Base-by-base conservation (phyloP, 2,113 vertebrate genomes). In the Gallinago media region DNA sequence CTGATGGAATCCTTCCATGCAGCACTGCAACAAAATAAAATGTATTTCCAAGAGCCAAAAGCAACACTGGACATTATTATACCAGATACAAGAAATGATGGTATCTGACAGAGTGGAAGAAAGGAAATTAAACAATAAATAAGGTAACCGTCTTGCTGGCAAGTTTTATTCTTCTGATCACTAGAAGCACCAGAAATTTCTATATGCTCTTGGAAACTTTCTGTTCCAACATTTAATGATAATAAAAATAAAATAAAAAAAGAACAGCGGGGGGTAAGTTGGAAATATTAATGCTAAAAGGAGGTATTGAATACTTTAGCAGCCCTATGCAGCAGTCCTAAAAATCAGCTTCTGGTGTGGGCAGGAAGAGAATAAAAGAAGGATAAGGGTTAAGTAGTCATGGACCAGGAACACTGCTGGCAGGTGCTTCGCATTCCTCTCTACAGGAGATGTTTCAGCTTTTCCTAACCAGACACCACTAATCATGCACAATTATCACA, bases 101-200 rank as follows among this genome's bases (percentile, higher is more conserved):
- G 52, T 67, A 92, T 63, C 92, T 89, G 63, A 93, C 63, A 59
- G 63, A 93, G 85, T 86, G 88, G 75, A 95, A 96, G 94, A 96
- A 93, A 92, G 96, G 96, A 97, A 97, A 97, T 96, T 79, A 93
- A 97, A 95, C 85, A 96, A 96, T 96, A 96, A 96, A 93, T 93
- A 96, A 94, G 55, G 85, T 72, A 94, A 88, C 38, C 3, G 1
- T 76, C 72, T 84, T 71, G 47, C 85, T 94, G 96, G 95, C 85
- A 88, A 80, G 42, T 72, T 94, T 80, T 36, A 63, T 59, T 85
- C 46, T 94, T 72, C 81, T 83, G 71, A 83, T 92, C 65, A 88
- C 49, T 77, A 68, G 42, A 84, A 84, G 52, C 56, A 88, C 49
- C 62, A 96, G 75, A 84, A 92, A 58, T 90, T 93, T 88, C 55